A percentile compares a stretch with the other conserved stretches of the same genome.
phyloP scores from a whole-genome alignment of 2,797 vertebrate genomes.

The Dallia pectoralis region DNA sequence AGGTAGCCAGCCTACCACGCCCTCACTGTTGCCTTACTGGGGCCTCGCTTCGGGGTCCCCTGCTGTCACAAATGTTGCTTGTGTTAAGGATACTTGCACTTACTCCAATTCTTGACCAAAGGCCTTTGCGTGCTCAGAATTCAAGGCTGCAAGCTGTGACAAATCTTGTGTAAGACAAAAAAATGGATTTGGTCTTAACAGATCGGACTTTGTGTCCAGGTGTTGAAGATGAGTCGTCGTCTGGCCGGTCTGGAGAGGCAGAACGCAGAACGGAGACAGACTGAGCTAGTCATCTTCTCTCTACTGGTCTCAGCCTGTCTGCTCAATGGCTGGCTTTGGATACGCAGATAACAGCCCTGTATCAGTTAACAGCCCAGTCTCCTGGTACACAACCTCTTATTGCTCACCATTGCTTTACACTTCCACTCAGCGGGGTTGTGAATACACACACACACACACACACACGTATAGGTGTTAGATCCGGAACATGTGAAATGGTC shows the following conservation, averaged over 20 bases:
- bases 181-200: not conserved
- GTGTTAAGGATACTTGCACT: not conserved
- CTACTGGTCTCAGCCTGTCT: slow-evolving; percentile 71
- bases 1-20: slow-evolving; percentile 63
- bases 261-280: slow-evolving; percentile 58
- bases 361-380: not conserved
- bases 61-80: not conserved
- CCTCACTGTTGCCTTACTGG: not conserved
- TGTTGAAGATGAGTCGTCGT: slow-evolving; percentile 71
- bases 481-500: not conserved
- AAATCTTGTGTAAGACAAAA: not conserved
- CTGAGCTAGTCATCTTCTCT: slow-evolving; percentile 72
- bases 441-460: not conserved
- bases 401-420: not conserved
- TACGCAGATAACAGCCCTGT: slow-evolving; percentile 64
- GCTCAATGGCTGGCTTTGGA: slow-evolving; percentile 81
- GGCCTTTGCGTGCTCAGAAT: not conserved
- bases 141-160: not conserved
- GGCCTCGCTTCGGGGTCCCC: not conserved
- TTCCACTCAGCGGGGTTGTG: not conserved
- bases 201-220: slow-evolving; percentile 55
- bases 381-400: not conserved
- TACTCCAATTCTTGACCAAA: not conserved
- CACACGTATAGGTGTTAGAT: not conserved
- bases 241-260: slow-evolving; percentile 73